A percentile compares a stretch with the other conserved stretches of the same genome.
Evolutionary conservation across 2,113 vertebrate species (phyloP).

Genomic region (Galeopterus variegatus): DNA sequence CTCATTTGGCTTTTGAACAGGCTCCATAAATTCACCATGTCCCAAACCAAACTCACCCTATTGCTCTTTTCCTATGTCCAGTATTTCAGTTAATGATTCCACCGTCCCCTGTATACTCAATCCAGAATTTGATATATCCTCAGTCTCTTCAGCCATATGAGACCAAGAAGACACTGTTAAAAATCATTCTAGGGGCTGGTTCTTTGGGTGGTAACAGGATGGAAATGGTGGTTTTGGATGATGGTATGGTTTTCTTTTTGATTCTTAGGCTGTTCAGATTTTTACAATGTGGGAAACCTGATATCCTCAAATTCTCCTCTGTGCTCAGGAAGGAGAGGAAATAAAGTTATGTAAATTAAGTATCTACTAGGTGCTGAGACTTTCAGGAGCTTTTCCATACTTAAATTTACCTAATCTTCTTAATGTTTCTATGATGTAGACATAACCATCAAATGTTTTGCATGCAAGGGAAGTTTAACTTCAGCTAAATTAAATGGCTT

Average conservation of each 20-base stretch:
- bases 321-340: constrained; percentile 6
- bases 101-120: background rate
- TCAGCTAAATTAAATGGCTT: constrained; percentile 24
- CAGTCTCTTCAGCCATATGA: background rate
- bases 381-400: constrained; percentile 35
- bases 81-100: background rate
- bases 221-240: background rate
- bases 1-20: background rate
- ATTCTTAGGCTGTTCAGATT: background rate
- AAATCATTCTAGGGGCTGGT: background rate
- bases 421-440: background rate
- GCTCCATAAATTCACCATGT: background rate
- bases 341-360: constrained; percentile 49
- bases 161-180: background rate
- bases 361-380: background rate
- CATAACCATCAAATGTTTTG: background rate
- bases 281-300: background rate
- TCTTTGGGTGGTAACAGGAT: background rate
- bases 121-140: background rate
- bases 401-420: constrained; percentile 48
- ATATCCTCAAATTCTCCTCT: background rate
- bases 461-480: background rate
- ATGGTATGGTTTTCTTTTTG: background rate
- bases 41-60: background rate
- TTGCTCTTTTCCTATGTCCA: background rate